Evolutionary conservation across 2,797 vertebrate genomes (phyloP).

Genomic region (Neopelma chrysocephalum): DNA sequence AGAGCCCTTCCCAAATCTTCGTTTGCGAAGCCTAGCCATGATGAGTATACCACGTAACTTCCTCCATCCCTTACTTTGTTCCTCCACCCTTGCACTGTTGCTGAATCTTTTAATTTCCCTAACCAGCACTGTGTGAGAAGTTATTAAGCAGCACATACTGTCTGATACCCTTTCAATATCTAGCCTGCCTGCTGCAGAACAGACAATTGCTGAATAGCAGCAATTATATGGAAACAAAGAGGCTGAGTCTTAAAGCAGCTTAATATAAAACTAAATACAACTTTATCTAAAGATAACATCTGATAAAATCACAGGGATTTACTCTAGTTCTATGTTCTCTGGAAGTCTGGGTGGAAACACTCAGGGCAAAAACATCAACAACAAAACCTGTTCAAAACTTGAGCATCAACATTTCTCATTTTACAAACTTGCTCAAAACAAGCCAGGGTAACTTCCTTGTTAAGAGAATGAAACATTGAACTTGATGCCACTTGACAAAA

Average conservation of each 20-base stretch:
- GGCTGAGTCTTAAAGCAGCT: conserved; percentile 14
- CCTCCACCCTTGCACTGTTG: neutral
- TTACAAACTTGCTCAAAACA: neutral
- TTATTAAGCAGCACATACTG: neutral
- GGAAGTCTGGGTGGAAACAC: neutral
- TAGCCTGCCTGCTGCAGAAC: neutral
- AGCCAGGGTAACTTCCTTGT: neutral
- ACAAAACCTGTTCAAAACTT: neutral
- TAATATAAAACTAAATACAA: conserved; percentile 10
- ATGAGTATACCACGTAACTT: neutral
- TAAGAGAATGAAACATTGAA: neutral
- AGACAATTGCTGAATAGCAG: conserved; percentile 3
- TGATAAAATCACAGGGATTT: neutral
- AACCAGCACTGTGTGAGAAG: neutral
- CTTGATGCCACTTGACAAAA: neutral
- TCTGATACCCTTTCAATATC: conserved; percentile 24
- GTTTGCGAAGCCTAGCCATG: too few species aligned
- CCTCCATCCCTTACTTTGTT: neutral
- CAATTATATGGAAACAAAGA: conserved; percentile 49
- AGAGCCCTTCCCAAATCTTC: too few species aligned
- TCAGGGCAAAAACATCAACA: neutral
- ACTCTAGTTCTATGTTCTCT: neutral
- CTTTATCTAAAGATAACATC: conserved; percentile 14
- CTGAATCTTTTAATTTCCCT: neutral
- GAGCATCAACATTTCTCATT: neutral